Evolutionary conservation across 2,797 vertebrate genomes (phyloP).

Genomic region (Morelia viridis): DNA sequence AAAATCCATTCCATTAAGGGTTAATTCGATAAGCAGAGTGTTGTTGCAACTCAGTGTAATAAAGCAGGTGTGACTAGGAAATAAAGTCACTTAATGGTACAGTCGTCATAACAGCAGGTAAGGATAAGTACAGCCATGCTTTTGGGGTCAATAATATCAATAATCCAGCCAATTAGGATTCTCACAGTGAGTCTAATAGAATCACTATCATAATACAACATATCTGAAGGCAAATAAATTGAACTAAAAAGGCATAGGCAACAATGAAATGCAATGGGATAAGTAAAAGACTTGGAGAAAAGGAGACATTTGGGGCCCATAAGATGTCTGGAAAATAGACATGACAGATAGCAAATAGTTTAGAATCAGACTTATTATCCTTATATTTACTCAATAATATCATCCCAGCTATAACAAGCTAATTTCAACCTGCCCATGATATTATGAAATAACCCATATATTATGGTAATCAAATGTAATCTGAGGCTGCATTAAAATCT

Average conservation of each 20-base stretch:
- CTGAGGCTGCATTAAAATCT: conserved; percentile 14
- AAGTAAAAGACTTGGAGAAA: not conserved
- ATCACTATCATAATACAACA: not conserved
- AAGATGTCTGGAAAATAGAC: not conserved
- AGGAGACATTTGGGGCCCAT: not conserved
- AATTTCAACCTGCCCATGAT: not conserved
- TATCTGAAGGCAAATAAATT: not conserved
- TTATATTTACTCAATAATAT: not conserved
- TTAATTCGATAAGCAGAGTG: not conserved
- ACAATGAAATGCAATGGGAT: not conserved
- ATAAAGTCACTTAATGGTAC: not conserved
- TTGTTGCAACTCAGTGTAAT: not conserved
- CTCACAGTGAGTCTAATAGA: not conserved
- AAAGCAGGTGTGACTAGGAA: not conserved
- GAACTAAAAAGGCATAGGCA: not conserved
- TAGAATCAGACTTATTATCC: not conserved
- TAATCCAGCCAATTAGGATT: not conserved
- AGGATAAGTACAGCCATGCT: not conserved
- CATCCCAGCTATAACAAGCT: not conserved
- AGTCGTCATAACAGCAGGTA: not conserved
- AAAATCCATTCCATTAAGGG: not conserved
- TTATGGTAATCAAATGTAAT: conserved; percentile 5
- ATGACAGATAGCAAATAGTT: not conserved
- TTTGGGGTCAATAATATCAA: not conserved
- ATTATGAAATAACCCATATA: not conserved